Evolutionary conservation across 2,797 vertebrate species (phyloP).

Genomic region (Clarias pachynema): DNA sequence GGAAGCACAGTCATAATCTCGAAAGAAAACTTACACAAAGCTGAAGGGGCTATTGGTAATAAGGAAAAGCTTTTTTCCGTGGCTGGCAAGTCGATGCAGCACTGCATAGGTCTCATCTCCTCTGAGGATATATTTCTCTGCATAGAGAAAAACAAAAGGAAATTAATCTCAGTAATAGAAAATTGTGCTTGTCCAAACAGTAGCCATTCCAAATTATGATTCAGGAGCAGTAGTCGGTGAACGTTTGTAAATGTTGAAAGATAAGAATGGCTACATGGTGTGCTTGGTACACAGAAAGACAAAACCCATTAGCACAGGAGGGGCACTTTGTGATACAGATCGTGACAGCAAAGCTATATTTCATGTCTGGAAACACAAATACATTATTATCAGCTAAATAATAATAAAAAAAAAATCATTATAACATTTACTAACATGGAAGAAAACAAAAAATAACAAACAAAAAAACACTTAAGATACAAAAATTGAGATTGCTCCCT

Average conservation of each 20-base stretch:
- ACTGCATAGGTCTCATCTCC: slow-evolving; percentile 83
- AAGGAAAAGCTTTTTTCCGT: slow-evolving; percentile 84
- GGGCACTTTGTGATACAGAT: background rate
- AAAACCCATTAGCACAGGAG: background rate
- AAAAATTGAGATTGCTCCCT: background rate
- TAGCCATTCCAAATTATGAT: background rate
- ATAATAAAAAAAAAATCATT: background rate
- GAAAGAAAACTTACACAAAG: slow-evolving; percentile 79
- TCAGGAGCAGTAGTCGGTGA: too few relatives aligned
- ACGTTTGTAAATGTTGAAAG: background rate
- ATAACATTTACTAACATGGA: background rate
- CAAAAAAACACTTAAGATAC: background rate
- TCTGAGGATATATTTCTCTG: slow-evolving; percentile 82
- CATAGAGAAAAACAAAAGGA: background rate
- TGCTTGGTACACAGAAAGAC: background rate
- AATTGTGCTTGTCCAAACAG: background rate
- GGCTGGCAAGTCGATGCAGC: slow-evolving; percentile 73
- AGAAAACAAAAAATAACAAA: background rate
- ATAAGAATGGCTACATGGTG: background rate
- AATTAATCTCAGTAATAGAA: background rate
- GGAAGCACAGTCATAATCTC: background rate
- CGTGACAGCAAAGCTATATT: background rate
- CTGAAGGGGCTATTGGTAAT: slow-evolving; percentile 86
- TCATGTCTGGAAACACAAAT: background rate
- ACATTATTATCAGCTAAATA: background rate